A percentile compares a stretch with the other conserved stretches of the same genome.
These are phyloP conservation scores for Rhea americana DNA, from an alignment of 2,113 vertebrate species.

Conservation along the genomic window DNA sequence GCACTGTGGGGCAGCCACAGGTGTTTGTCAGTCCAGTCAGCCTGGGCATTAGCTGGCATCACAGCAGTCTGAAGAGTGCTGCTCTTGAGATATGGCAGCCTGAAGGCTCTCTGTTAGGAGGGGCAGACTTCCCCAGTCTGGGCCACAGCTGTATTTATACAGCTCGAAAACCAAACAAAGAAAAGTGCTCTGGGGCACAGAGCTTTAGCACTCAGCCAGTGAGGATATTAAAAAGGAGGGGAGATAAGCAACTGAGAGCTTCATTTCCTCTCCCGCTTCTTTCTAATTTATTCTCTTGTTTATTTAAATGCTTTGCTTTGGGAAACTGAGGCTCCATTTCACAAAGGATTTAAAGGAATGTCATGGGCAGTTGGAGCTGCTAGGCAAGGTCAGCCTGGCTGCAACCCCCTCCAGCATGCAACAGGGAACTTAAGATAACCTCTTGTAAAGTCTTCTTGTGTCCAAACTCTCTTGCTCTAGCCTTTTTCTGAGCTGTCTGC, in stretches of 20 bases:
- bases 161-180: slow-evolving; percentile 43
- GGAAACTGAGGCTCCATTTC: slow-evolving; percentile 36
- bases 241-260: slow-evolving; percentile 53
- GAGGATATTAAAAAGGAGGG: slow-evolving; percentile 67
- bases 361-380: background rate
- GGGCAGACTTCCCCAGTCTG: background rate
- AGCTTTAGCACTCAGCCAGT: slow-evolving; percentile 45
- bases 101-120: background rate
- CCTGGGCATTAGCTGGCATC: background rate
- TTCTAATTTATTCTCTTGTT: slow-evolving; percentile 60
- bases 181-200: slow-evolving; percentile 29
- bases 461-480: background rate
- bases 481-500: background rate
- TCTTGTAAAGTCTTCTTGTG: background rate
- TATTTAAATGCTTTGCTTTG: slow-evolving; percentile 50
- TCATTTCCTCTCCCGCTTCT: slow-evolving; percentile 62
- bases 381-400: background rate
- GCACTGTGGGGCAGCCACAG: fast-evolving
- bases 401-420: background rate
- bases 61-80: background rate
- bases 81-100: background rate
- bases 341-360: slow-evolving; percentile 36
- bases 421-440: background rate
- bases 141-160: slow-evolving; percentile 66
- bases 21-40: background rate